Percentiles rank a stretch among this genome's conserved stretches.
phyloP scores from a whole-genome alignment of 2,797 vertebrate species.

The Betta splendens region DNA sequence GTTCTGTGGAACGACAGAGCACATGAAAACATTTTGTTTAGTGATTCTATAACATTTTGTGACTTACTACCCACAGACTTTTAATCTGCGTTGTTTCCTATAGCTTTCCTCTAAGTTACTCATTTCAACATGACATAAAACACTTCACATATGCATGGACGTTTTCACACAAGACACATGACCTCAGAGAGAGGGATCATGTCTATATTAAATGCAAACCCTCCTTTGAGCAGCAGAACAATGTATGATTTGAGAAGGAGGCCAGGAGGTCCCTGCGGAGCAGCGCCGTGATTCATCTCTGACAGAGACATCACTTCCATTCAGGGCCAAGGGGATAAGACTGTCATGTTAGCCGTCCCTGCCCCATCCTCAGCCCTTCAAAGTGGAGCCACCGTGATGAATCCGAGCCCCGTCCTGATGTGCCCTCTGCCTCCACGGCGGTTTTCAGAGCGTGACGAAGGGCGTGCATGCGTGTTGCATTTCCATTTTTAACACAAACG shows the following conservation, averaged over 20 bases:
- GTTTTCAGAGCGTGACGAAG: constrained; percentile 12
- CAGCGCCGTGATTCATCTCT: constrained; percentile 65
- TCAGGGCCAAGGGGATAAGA: constrained; percentile 62
- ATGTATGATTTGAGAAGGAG: constrained; percentile 70
- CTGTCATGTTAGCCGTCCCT: constrained; percentile 71
- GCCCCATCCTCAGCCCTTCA: constrained; percentile 64
- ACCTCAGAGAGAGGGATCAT: constrained; percentile 47
- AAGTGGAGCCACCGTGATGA: constrained; percentile 74
- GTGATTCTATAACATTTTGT: neutral
- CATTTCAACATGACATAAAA: constrained; percentile 38
- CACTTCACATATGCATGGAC: constrained; percentile 43
- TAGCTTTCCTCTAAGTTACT: constrained; percentile 25
- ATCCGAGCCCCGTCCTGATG: constrained; percentile 51
- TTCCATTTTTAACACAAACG: constrained; percentile 48
- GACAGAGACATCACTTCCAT: constrained; percentile 75
- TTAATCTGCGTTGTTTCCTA: constrained; percentile 32
- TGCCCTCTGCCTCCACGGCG: constrained; percentile 37
- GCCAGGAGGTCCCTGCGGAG: constrained; percentile 64
- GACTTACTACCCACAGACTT: constrained; percentile 16
- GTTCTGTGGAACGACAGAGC: neutral
- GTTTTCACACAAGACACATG: constrained; percentile 45
- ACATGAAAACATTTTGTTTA: too few species aligned
- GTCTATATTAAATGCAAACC: constrained; percentile 54
- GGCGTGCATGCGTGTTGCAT: constrained; percentile 11
- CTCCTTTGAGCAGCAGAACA: constrained; percentile 55